phyloP scores from a whole-genome alignment of 2,113 vertebrate species.

The Sylvilagus bachmani region DNA sequence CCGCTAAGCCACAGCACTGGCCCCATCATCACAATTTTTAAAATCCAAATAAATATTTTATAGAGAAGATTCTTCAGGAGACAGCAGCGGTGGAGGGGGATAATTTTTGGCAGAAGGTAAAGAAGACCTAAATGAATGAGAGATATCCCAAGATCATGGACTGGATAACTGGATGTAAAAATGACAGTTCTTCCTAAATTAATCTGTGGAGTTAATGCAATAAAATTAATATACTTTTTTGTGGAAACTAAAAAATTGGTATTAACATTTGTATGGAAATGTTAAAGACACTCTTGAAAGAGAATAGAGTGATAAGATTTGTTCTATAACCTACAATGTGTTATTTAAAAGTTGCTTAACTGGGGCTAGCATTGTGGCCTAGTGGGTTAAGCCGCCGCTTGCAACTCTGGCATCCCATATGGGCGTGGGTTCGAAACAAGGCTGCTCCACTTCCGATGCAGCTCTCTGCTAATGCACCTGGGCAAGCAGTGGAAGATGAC shows the following conservation, averaged over 20 bases:
- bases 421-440: too few species aligned
- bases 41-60: not conserved
- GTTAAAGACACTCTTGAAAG: constrained; percentile 13
- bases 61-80: constrained; percentile 5
- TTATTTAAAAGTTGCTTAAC: not conserved
- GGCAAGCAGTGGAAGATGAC: too few species aligned
- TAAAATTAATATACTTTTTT: not conserved
- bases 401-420: too few species aligned
- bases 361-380: too few species aligned
- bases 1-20: too few species aligned
- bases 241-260: constrained; percentile 13
- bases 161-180: not conserved
- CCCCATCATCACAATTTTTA: not conserved
- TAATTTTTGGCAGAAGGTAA: constrained; percentile 10
- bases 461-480: too few species aligned
- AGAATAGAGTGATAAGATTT: not conserved
- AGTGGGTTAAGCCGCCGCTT: too few species aligned
- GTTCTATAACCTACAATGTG: not conserved
- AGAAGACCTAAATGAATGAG: constrained; percentile 8
- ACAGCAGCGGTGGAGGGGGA: not conserved
- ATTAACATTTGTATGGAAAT: not conserved
- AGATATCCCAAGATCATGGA: not conserved
- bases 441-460: too few species aligned
- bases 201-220: constrained; percentile 15
- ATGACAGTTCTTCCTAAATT: not conserved